phyloP scores from a whole-genome alignment of 2,113 vertebrate species.

The Microcebus ravelobensis region DNA sequence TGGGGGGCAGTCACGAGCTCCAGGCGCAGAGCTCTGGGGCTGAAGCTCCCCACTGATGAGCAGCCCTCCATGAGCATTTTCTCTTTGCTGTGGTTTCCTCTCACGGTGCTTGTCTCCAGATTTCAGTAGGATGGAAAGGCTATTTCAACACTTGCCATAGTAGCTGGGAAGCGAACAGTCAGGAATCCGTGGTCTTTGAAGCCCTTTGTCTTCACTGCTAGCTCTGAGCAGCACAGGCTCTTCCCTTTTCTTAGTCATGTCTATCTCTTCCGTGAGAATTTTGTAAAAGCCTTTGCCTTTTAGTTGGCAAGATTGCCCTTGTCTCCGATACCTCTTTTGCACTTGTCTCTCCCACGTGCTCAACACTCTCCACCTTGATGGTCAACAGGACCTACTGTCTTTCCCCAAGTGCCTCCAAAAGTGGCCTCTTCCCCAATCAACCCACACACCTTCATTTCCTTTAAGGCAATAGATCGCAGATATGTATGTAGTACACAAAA shows the following conservation, averaged over 20 bases:
- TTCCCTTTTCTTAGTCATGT: neutral
- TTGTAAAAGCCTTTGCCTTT: neutral
- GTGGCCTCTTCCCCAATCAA: neutral
- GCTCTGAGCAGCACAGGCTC: neutral
- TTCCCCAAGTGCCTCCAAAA: neutral
- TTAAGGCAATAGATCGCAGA: neutral
- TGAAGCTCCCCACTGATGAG: conserved; percentile 60
- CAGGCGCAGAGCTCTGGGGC: conserved; percentile 63
- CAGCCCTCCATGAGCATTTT: conserved; percentile 60
- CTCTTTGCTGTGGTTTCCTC: conserved; percentile 79
- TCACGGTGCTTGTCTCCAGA: conserved; percentile 61
- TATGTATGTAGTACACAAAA: neutral
- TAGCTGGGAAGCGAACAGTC: conserved; percentile 68
- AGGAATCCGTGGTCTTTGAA: conserved; percentile 32
- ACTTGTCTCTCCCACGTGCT: neutral
- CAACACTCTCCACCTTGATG: neutral
- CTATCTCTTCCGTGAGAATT: neutral
- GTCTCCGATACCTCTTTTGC: neutral
- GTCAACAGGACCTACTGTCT: neutral
- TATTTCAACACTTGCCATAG: conserved; percentile 81
- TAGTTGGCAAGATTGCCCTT: neutral
- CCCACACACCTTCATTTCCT: neutral
- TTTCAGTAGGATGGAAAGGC: conserved; percentile 63
- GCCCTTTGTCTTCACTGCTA: conserved; percentile 29
- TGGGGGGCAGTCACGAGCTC: conserved; percentile 73